Conservation (phyloP, 2,888 invertebrate genomes). For the Odontocerum albicorne region DNA sequence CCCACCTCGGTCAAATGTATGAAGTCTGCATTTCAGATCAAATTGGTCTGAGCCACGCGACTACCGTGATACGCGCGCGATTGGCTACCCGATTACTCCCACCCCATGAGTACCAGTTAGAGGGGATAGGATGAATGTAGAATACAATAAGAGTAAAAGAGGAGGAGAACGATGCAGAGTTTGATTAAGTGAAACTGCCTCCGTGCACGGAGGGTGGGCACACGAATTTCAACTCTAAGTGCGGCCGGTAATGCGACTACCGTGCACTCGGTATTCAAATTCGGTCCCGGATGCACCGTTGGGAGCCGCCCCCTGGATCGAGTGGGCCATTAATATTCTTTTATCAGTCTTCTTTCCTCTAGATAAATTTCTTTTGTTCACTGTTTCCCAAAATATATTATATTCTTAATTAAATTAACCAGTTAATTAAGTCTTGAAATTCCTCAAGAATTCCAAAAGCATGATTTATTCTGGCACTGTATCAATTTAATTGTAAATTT, state of each 20-base stretch:
- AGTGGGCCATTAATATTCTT: too few relatives aligned
- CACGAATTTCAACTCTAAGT: constrained; percentile 24
- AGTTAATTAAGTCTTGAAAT: too few relatives aligned
- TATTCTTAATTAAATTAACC: too few relatives aligned
- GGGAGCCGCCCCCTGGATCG: constrained; percentile 8
- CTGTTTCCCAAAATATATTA: too few relatives aligned
- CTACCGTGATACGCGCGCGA: constrained; percentile 35
- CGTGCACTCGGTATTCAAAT: constrained; percentile 26
- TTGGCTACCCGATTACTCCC: constrained; percentile 33
- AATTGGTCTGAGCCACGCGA: constrained; percentile 23
- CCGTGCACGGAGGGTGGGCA: constrained; percentile 24
- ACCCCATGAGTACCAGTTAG: constrained; percentile 9
- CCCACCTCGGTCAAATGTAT: background rate
- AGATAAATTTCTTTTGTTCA: too few relatives aligned
- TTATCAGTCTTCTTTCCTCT: too few relatives aligned
- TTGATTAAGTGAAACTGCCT: constrained; percentile 25
- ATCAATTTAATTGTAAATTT: too few relatives aligned
- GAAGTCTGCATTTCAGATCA: constrained; percentile 10
- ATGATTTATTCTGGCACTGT: too few relatives aligned
- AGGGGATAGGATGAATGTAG: constrained; percentile 1
- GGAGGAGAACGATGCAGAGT: constrained; percentile 14
- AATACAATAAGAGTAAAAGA: background rate
- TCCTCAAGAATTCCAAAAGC: too few relatives aligned
- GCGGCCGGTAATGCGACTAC: constrained; percentile 24
- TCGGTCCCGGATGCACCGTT: constrained; percentile 8